These are phyloP conservation scores for Hafferia zeledoni DNA, from an alignment of 2,797 vertebrate genomes.

Conservation along the genomic window DNA sequence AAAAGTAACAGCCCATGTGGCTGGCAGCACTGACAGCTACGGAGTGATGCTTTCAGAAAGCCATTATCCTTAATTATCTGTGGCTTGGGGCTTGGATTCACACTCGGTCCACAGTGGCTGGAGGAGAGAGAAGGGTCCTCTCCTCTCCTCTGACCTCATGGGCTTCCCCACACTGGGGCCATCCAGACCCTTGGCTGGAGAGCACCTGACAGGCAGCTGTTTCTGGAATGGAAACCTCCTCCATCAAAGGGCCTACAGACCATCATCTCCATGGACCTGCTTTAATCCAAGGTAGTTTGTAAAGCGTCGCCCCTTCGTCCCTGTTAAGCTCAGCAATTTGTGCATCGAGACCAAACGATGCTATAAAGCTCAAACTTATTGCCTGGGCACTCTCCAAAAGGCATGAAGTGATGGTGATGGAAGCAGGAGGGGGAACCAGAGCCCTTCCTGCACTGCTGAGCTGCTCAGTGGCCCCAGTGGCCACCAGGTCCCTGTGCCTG, in stretches of 20 bases:
- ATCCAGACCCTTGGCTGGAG: neutral
- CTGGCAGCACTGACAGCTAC: neutral
- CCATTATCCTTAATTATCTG: neutral
- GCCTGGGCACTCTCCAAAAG: neutral
- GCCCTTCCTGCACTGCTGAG: neutral
- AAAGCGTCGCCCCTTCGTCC: rapidly evolving
- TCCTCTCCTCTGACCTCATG: neutral
- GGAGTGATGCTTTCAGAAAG: neutral
- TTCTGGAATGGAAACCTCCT: neutral
- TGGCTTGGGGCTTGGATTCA: rapidly evolving
- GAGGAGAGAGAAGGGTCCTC: neutral
- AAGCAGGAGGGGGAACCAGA: rapidly evolving
- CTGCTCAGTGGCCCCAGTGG: rapidly evolving
- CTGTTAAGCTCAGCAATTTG: neutral
- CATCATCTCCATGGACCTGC: neutral
- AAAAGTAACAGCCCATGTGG: neutral
- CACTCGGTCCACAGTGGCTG: neutral
- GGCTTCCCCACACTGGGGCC: neutral
- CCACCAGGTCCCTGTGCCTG: neutral
- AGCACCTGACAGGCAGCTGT: rapidly evolving
- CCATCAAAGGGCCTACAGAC: neutral
- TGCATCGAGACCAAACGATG: neutral
- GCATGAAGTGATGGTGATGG: rapidly evolving
- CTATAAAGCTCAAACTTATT: neutral
- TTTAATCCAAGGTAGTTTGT: neutral